These are phyloP conservation scores for Papilio polytes DNA, from an alignment of 1,140 invertebrate genomes.

Conservation along the genomic window DNA sequence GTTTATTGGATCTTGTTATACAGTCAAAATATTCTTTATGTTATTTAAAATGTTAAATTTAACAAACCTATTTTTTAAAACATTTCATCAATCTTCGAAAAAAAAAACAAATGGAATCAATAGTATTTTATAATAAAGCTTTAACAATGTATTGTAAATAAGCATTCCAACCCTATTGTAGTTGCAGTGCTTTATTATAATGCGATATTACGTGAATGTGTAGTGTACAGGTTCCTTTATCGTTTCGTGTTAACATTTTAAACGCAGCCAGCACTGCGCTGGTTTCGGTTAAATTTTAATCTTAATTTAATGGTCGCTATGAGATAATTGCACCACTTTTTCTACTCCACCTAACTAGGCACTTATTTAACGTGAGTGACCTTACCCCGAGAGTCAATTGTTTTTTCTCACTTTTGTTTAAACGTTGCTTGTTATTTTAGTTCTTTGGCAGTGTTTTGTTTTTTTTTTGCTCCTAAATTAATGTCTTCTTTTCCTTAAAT, in stretches of 20 bases:
- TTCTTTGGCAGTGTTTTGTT: background rate
- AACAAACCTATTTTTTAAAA: no score
- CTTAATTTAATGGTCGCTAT: slow-evolving; percentile 60
- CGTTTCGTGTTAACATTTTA: slow-evolving; percentile 50
- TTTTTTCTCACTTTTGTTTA: slow-evolving; percentile 22
- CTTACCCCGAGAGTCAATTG: slow-evolving; percentile 17
- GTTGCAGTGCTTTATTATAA: background rate
- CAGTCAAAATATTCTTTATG: no score
- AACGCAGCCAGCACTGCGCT: slow-evolving; percentile 42
- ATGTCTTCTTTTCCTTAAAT: no score
- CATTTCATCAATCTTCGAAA: no score
- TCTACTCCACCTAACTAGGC: slow-evolving; percentile 41
- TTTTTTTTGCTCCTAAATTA: background rate
- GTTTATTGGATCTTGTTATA: no score
- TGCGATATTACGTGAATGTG: background rate
- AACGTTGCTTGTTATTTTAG: background rate
- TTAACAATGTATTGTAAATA: no score
- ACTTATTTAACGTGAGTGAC: slow-evolving; percentile 34
- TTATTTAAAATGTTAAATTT: no score
- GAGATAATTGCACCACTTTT: slow-evolving; percentile 61
- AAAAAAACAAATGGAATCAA: no score
- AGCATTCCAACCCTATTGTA: no score
- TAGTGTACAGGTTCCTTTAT: slow-evolving; percentile 46
- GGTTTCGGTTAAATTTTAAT: slow-evolving; percentile 59
- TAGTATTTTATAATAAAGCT: no score